These are phyloP conservation scores for Narcine bancroftii DNA, from an alignment of 2,113 vertebrate species.

Conservation along the genomic window DNA sequence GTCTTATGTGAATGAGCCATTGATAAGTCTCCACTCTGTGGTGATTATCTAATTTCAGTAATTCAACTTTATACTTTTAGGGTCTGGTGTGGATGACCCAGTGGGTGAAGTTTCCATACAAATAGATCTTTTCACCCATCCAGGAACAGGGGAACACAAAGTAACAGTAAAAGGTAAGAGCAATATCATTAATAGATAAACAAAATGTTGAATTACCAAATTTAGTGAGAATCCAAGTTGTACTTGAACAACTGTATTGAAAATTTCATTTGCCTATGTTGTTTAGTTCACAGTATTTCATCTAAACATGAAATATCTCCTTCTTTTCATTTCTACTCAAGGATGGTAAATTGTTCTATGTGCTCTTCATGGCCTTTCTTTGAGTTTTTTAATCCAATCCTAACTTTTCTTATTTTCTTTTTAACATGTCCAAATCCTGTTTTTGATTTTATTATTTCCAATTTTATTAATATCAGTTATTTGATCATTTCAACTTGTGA, in stretches of 20 bases:
- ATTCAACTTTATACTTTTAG: slow-evolving; percentile 49
- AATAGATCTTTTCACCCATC: slow-evolving; percentile 87
- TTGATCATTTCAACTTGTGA: background rate
- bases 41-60: background rate
- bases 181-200: background rate
- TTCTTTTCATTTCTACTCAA: background rate
- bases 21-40: background rate
- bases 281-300: background rate
- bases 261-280: background rate
- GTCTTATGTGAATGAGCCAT: background rate
- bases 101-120: slow-evolving; percentile 92
- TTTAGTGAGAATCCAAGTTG: background rate
- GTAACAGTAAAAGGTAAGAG: slow-evolving; percentile 84
- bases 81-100: slow-evolving; percentile 77
- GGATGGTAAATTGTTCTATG: background rate
- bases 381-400: background rate
- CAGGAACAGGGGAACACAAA: slow-evolving; percentile 84
- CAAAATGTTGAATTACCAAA: background rate
- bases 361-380: background rate
- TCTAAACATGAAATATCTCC: background rate
- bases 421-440: background rate
- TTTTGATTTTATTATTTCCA: background rate
- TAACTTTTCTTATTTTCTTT: background rate
- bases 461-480: background rate
- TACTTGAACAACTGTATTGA: background rate